phyloP scores from a whole-genome alignment of 1,140 invertebrate genomes.

The Aphis gossypii region DNA sequence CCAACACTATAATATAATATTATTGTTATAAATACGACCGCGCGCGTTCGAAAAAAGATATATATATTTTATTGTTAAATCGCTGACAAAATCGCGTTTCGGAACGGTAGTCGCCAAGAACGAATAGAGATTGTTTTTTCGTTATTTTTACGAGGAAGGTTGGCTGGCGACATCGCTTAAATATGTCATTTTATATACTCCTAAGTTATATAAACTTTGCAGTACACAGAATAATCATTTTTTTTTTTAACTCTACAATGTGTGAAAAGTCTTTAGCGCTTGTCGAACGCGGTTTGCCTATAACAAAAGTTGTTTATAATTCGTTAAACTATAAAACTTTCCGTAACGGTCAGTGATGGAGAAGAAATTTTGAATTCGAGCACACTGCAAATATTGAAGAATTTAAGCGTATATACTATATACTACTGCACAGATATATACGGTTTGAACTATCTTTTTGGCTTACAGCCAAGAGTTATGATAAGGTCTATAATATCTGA shows the following conservation, averaged over 20 bases:
- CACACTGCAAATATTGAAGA: neutral
- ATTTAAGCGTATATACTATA: neutral
- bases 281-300: neutral
- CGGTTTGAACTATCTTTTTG: neutral
- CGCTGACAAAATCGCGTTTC: neutral
- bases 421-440: neutral
- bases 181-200: too few species aligned
- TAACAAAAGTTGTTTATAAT: neutral
- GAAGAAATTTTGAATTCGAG: neutral
- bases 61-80: conserved; percentile 6
- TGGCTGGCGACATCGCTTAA: too few species aligned
- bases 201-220: neutral
- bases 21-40: neutral
- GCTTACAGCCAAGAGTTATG: too few species aligned
- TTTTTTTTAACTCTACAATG: neutral
- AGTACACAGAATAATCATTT: neutral
- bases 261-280: neutral
- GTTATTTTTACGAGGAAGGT: neutral
- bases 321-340: too few species aligned
- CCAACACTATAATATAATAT: neutral
- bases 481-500: too few species aligned
- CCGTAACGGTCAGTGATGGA: neutral
- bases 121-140: neutral
- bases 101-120: neutral
- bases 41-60: neutral